Evolutionary conservation across 2,888 invertebrate species (phyloP), one percentile per base, ranked within the genome.

Genomic region (Dinocampus coccinellae): DNA sequence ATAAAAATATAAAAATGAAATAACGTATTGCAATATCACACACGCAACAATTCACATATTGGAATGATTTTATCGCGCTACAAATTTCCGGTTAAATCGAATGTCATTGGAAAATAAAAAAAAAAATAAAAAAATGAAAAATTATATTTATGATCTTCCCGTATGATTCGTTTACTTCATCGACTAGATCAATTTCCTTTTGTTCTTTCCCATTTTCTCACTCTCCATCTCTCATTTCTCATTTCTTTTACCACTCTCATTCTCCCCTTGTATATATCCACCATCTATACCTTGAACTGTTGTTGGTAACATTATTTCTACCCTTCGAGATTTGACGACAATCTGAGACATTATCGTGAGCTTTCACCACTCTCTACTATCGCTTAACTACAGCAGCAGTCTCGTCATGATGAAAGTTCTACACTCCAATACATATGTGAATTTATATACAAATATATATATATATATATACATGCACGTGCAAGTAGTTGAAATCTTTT

Each of bases 281-380:
- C 9, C 29, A 7, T 29, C n/a, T n/a, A n/a, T 29, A 29, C 7
- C 47, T 26, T 11, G 10, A 26, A 36, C 53, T 53, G 16, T 47
- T 24, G 34, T 29, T 33, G 34, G 22, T 10, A 39, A 29, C n/a
- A 47, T n/a, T 53, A 52, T 47, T 53, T 24, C 9, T 20, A 26
- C 24, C 26, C 24, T 39, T 53, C n/a, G 13, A 62, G 24, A 36
- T 39, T 62, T 58, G 24, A 70, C 58, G 60, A 70, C 65, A 70
- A 57, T 57, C 22, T 42, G 42, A 24, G 63, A 70, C 70, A 60
- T 58, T 70, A 70, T 70, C 65, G 53, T 29, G 20, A 52, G 70
- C 70, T 70, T 65, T 65, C 70, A 65, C 34, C 33, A 53, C 16
- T 42, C n/a, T 16, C 16, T 65, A 53, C 63, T 60, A 65, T 64